Evolutionary conservation across 2,888 invertebrate species (phyloP).

Genomic region (Drosophila eohydei): DNA sequence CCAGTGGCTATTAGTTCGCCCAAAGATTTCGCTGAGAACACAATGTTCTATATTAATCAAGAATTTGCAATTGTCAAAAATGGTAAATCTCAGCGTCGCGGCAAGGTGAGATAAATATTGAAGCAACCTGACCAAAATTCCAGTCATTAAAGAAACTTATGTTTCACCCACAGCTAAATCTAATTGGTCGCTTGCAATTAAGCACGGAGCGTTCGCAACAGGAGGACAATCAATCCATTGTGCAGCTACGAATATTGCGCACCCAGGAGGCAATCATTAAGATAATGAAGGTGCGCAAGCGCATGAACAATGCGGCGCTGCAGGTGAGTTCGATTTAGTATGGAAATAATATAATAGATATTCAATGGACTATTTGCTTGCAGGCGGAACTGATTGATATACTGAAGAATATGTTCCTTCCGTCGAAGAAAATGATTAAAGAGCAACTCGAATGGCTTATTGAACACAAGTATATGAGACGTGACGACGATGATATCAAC

Average conservation of each 20-base stretch:
- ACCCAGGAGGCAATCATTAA: conserved; percentile 99
- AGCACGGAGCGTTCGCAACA: conserved; percentile 97
- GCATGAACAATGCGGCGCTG: conserved; percentile 95
- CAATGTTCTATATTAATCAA: conserved; percentile 98
- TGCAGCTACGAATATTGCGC: conserved; percentile 96
- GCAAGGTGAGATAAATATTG: conserved; percentile 88
- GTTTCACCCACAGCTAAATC: conserved; percentile 88
- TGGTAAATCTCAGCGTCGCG: conserved; percentile 96
- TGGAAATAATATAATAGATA: background rate
- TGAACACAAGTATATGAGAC: conserved; percentile 98
- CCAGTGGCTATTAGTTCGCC: conserved; percentile 91
- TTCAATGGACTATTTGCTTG: conserved; percentile 52
- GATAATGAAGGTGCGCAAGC: conserved; percentile 99
- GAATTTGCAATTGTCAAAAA: conserved; percentile 98
- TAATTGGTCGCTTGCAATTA: conserved; percentile 97
- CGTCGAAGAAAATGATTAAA: conserved; percentile 99
- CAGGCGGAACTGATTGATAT: conserved; percentile 98
- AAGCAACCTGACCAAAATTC: background rate
- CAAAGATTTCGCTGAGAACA: conserved; percentile 97
- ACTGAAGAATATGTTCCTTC: conserved; percentile 99
- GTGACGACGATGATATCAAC: conserved; percentile 98
- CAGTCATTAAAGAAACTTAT: background rate
- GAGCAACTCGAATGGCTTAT: conserved; percentile 99
- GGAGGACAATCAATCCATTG: conserved; percentile 99
- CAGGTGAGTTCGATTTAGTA: conserved; percentile 86